Percentiles rank a stretch among this genome's conserved stretches.
Conservation (phyloP, 2,113 vertebrate species). For the Corapipo altera region DNA sequence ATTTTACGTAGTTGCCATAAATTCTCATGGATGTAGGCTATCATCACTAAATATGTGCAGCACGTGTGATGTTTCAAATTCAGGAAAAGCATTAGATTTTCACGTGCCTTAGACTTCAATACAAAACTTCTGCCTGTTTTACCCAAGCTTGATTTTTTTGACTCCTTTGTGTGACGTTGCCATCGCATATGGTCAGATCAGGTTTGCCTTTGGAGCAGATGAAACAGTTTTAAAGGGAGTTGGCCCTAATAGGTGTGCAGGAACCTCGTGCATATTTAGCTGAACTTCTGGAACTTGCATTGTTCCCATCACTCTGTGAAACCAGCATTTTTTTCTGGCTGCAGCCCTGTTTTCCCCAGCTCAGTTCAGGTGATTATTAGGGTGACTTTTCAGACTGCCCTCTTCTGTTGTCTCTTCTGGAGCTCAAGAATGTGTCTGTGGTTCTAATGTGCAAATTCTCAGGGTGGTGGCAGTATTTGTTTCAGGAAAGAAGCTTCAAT, state of each 20-base stretch:
- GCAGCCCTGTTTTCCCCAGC: background rate
- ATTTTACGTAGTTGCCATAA: background rate
- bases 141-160: background rate
- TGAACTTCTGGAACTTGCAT: background rate
- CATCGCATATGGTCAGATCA: background rate
- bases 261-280: background rate
- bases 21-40: background rate
- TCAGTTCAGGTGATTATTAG: background rate
- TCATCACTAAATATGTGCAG: background rate
- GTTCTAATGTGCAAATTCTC: conserved; percentile 5
- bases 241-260: background rate
- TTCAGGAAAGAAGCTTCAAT: conserved; percentile 36
- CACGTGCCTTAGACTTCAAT: background rate
- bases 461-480: conserved; percentile 30
- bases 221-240: background rate
- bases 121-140: background rate
- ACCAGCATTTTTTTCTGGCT: background rate
- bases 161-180: background rate
- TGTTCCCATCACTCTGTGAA: background rate
- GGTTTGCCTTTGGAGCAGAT: background rate
- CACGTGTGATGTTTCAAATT: background rate
- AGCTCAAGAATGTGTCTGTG: conserved; percentile 17
- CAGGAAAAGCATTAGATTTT: background rate
- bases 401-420: background rate
- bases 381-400: background rate